phyloP scores from a whole-genome alignment of 2,113 vertebrate species.

The Mus spicilegus region DNA sequence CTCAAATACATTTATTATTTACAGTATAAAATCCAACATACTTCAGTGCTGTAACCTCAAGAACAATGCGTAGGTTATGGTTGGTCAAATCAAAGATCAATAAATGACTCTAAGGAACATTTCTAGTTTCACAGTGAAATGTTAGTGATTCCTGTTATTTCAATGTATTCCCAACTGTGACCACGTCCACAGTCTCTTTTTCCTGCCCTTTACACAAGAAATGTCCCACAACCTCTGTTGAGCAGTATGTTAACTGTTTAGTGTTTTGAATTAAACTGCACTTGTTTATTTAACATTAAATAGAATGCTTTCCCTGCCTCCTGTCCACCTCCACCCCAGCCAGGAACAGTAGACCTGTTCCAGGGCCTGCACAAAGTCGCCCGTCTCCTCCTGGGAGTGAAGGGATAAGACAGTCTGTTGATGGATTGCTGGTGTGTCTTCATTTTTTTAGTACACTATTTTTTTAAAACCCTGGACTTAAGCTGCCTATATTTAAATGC shows the following conservation, averaged over 20 bases:
- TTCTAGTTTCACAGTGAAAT: not conserved
- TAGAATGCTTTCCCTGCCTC: conserved; percentile 24
- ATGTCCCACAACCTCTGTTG: not conserved
- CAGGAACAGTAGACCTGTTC: conserved; percentile 57
- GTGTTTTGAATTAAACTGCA: conserved; percentile 32
- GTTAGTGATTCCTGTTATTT: not conserved
- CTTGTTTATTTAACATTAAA: conserved; percentile 58
- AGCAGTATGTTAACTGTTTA: conserved; percentile 43
- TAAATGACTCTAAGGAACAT: not conserved
- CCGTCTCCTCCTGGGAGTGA: not conserved
- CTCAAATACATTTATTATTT: conserved; percentile 4
- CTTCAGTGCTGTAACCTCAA: not conserved
- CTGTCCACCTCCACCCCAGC: not conserved
- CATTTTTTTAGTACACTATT: conserved; percentile 62
- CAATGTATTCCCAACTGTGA: conserved; percentile 1
- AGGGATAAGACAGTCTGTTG: conserved; percentile 44
- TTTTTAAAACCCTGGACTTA: conserved; percentile 21
- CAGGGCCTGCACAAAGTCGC: not conserved
- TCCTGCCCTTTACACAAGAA: conserved; percentile 43
- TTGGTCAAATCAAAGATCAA: conserved; percentile 37
- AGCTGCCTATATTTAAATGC: conserved; percentile 60
- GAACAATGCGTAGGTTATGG: conserved; percentile 32
- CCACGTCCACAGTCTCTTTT: conserved; percentile 18
- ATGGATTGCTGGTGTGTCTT: not conserved
- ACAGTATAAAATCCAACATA: conserved; percentile 23